Conservation (phyloP, 2,888 invertebrate genomes). For the Cryptus viduatorius region DNA sequence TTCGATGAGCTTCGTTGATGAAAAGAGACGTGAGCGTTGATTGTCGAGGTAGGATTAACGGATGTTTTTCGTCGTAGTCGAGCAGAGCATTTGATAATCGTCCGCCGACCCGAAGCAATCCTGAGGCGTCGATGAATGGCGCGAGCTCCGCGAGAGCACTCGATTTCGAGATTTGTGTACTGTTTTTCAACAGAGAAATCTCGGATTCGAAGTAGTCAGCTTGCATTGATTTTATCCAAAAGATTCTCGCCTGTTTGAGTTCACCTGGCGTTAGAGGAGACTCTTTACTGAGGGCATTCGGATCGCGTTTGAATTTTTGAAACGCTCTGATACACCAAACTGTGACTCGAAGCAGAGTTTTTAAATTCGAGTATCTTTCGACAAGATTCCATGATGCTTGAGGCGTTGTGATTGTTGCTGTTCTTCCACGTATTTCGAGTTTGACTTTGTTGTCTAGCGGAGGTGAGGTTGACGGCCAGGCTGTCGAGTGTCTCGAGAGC, state of each 20-base stretch:
- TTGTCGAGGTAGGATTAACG: constrained; percentile 47
- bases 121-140: constrained; percentile 53
- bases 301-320: constrained; percentile 36
- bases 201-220: constrained; percentile 31
- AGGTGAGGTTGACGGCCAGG: constrained; percentile 29
- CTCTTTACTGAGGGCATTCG: background rate
- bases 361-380: constrained; percentile 32
- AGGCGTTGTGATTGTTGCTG: constrained; percentile 19
- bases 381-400: constrained; percentile 33
- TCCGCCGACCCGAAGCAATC: constrained; percentile 55
- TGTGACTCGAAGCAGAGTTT: constrained; percentile 30
- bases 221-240: constrained; percentile 45
- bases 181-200: constrained; percentile 21
- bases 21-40: constrained; percentile 42
- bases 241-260: constrained; percentile 27
- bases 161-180: constrained; percentile 14
- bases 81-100: constrained; percentile 49
- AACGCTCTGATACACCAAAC: constrained; percentile 34
- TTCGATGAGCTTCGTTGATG: constrained; percentile 47
- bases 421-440: constrained; percentile 29
- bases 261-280: constrained; percentile 31
- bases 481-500: constrained; percentile 44
- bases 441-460: background rate
- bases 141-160: constrained; percentile 25
- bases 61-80: constrained; percentile 46